These are phyloP conservation scores for Pampusana beccarii DNA, from an alignment of 2,113 vertebrate genomes.

Conservation along the genomic window DNA sequence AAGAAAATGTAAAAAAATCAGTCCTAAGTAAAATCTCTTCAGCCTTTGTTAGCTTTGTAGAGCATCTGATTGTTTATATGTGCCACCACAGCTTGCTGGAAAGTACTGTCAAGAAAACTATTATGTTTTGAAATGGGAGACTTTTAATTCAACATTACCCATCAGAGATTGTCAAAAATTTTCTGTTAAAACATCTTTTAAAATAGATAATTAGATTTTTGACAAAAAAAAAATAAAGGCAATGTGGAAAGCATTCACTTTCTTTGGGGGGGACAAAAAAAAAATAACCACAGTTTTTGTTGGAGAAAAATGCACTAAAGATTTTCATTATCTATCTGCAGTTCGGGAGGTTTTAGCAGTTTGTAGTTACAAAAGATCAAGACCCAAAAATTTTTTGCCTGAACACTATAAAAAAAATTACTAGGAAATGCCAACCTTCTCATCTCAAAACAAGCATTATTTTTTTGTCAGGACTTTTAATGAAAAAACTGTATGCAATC, in stretches of 20 bases:
- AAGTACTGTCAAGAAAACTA: not conserved
- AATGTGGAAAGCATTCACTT: not conserved
- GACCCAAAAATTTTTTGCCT: not conserved
- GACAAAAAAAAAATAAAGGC: not conserved
- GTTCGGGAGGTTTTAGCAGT: not conserved
- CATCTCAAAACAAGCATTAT: not conserved
- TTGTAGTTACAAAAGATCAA: not conserved
- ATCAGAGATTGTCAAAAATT: not conserved
- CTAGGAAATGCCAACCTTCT: not conserved
- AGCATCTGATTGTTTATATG: not conserved
- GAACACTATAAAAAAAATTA: not conserved
- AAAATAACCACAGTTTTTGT: not conserved
- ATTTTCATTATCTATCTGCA: not conserved
- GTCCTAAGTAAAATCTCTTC: not conserved
- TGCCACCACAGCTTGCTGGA: not conserved
- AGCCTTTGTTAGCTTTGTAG: not conserved
- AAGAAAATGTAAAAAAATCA: not conserved
- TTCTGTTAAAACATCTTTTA: not conserved
- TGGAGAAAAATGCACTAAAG: not conserved
- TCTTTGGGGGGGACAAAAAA: not conserved
- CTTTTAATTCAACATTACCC: not conserved
- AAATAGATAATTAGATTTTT: conserved; percentile 20
- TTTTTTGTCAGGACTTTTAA: not conserved
- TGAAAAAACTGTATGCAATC: not conserved
- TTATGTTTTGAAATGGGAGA: not conserved